phyloP scores from a whole-genome alignment of 1,140 invertebrate genomes.

The Cardiocondyla obscurior region DNA sequence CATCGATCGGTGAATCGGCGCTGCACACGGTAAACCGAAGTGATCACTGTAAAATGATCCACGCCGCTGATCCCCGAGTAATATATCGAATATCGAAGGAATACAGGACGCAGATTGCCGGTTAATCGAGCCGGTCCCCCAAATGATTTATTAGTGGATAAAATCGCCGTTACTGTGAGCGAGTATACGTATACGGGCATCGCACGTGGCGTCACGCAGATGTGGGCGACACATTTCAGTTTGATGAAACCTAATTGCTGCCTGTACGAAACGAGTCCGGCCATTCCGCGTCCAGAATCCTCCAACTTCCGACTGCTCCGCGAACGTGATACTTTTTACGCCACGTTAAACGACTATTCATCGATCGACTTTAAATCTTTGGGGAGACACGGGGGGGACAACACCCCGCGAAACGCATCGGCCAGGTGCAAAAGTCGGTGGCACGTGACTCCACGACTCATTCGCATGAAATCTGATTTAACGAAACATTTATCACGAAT shows the following conservation, averaged over 20 bases:
- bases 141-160: constrained; percentile 74
- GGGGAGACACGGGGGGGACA: neutral
- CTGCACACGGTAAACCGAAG: neutral
- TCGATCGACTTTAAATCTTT: constrained; percentile 32
- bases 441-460: constrained; percentile 20
- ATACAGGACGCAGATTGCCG: constrained; percentile 56
- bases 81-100: constrained; percentile 59
- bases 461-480: constrained; percentile 29
- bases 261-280: constrained; percentile 23
- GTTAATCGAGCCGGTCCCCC: constrained; percentile 53
- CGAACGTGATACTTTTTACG: constrained; percentile 48
- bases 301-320: neutral
- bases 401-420: neutral
- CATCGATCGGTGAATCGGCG: constrained; percentile 28
- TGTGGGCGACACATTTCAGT: constrained; percentile 68
- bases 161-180: constrained; percentile 57
- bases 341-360: constrained; percentile 46
- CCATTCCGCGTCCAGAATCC: constrained; percentile 13
- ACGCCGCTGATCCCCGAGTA: neutral
- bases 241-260: constrained; percentile 70
- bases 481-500: neutral
- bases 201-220: constrained; percentile 60
- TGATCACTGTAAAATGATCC: constrained; percentile 53
- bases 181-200: constrained; percentile 29
- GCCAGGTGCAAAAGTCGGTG: constrained; percentile 1